Base-by-base conservation (phyloP, 2,888 invertebrate genomes). In the Vandiemenella viatica region DNA sequence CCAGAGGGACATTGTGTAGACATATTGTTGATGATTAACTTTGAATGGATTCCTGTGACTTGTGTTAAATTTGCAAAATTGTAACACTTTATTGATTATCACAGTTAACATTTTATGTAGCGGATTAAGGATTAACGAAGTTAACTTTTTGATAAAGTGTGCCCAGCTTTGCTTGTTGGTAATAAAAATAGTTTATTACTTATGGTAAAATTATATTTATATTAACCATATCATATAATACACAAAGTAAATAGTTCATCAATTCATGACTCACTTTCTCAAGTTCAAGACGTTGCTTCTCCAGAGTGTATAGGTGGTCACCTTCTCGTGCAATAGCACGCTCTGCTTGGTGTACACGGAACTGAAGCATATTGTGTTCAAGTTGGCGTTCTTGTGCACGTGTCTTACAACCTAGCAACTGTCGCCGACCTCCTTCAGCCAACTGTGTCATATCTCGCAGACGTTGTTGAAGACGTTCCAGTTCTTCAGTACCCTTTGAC, bases 271-370 rank as follows among this genome's bases (percentile, higher is more conserved):
- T 69, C 60, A 82, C 83, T 56, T 79, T 76, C 58, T 83, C 79
- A 8, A 87, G 69, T 59, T 81, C 76, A 45, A 83, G 64, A 18
- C 56, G 47, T 59, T 82, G 80, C 61, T 76, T 79, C 57, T 83
- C 79, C 48, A 85, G 65, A 53, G 73, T 73, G 62, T 75, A 82
- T 13, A 80, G 77, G 56, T 74, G 69, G 58, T 77, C 73, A 43
- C 76, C 76, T 54, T 82, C 75, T 48, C 74, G 75, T 1, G 72
- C 68, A 43, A 81, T 69, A 5, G 79, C 74, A 45, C 76, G 74
- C 51, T 78, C 73, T 22, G 80, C 74, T 60, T 84, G 80, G 45
- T 73, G 73, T 7, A 80, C 76, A 20, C 77, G 73, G 60, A 88
- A 72, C 50, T 77, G 70, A 56, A 83, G 59, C 48, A 59, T 41